phyloP scores from a whole-genome alignment of 2,888 invertebrate genomes.

The Agrotis clavis region DNA sequence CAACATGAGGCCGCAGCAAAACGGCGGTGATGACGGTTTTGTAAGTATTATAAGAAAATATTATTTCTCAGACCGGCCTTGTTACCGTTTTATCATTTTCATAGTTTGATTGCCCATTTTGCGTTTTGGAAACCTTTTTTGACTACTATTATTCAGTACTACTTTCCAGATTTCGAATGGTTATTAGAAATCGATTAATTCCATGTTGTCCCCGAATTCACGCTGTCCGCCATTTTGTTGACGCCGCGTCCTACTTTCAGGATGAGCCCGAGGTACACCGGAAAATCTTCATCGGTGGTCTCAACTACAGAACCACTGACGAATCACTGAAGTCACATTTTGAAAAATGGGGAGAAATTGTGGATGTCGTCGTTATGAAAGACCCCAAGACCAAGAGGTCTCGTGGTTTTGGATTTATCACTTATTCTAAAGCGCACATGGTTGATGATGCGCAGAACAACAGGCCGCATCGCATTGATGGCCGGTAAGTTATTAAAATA shows the following conservation, averaged over 20 bases:
- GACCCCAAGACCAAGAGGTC: conserved; percentile 98
- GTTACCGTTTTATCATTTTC: not conserved
- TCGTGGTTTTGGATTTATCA: conserved; percentile 99
- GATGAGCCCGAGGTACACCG: conserved; percentile 96
- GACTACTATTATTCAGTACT: not conserved
- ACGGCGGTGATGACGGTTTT: conserved; percentile 88
- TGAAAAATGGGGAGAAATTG: conserved; percentile 99
- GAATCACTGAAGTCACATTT: conserved; percentile 98
- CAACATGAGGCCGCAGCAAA: conserved; percentile 88
- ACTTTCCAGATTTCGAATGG: no score
- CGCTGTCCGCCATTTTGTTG: conserved; percentile 88
- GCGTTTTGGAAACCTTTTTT: no score
- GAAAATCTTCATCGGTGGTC: conserved; percentile 98
- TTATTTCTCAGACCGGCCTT: not conserved
- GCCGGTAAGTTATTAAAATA: conserved; percentile 89
- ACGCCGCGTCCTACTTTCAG: conserved; percentile 84
- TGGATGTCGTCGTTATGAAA: conserved; percentile 99
- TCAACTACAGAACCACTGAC: conserved; percentile 98
- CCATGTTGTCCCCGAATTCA: conserved; percentile 21
- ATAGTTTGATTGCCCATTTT: not conserved
- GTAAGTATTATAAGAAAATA: conserved; percentile 76
- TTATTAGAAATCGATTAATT: conserved; percentile 6
- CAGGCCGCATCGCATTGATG: conserved; percentile 98
- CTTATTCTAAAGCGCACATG: conserved; percentile 98
- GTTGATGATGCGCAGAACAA: conserved; percentile 98